Conservation (phyloP, 2,888 invertebrate species). For the Lordiphosa fenestrarum region DNA sequence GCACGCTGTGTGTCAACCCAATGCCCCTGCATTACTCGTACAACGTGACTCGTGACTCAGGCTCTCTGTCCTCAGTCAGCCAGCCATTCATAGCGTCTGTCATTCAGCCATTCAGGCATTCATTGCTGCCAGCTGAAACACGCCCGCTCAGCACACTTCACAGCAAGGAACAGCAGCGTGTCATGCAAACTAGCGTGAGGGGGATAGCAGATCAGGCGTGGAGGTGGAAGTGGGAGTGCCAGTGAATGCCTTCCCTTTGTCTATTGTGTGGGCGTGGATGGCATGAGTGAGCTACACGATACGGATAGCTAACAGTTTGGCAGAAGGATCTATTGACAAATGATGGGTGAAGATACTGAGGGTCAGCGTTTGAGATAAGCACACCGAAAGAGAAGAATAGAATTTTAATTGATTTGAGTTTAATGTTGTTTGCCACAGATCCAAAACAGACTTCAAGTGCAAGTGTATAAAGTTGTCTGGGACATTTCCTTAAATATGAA, state of each 20-base stretch:
- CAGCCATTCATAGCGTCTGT: conserved; percentile 37
- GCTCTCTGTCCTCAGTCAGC: conserved; percentile 17
- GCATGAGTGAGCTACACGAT: conserved; percentile 23
- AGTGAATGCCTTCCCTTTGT: conserved; percentile 18
- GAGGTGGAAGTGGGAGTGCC: conserved; percentile 6
- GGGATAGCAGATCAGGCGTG: conserved; percentile 4
- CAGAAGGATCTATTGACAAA: conserved; percentile 19
- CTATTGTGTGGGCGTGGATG: conserved; percentile 34
- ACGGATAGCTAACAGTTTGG: conserved; percentile 21
- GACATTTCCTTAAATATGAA: too few relatives aligned
- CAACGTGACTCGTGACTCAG: conserved; percentile 22
- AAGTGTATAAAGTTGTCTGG: too few relatives aligned
- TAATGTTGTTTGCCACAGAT: too few relatives aligned
- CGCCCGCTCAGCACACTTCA: conserved; percentile 14
- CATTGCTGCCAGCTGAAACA: conserved; percentile 24
- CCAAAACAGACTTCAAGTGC: too few relatives aligned
- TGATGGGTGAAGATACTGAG: conserved; percentile 31
- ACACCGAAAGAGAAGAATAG: too few relatives aligned
- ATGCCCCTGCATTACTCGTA: conserved; percentile 52
- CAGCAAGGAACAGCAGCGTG: conserved; percentile 9
- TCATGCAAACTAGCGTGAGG: conserved; percentile 24
- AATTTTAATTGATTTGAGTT: neutral
- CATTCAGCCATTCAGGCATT: conserved; percentile 30
- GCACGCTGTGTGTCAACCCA: conserved; percentile 30
- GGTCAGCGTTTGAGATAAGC: conserved; percentile 9